Evolutionary conservation across 1,140 invertebrate species (phyloP).

Genomic region (Bombus vancouverensis): DNA sequence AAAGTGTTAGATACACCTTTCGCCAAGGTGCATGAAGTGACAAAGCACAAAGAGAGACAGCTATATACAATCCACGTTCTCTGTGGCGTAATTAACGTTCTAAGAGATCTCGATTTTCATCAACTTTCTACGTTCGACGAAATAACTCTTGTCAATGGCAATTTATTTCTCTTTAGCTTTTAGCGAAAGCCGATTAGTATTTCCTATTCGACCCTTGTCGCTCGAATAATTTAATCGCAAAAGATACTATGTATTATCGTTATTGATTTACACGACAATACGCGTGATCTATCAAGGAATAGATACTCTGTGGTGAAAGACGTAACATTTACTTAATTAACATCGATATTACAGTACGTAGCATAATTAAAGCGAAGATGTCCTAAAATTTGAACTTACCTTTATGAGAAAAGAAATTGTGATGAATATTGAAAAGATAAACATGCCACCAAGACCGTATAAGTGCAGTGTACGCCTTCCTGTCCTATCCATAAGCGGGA

Average conservation of each 20-base stretch:
- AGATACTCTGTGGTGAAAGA: background rate
- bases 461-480: slow-evolving; percentile 97
- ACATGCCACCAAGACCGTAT: slow-evolving; percentile 97
- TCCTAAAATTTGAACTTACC: slow-evolving; percentile 83
- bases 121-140: background rate
- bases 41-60: slow-evolving; percentile 69
- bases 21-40: slow-evolving; percentile 74
- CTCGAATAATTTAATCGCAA: background rate
- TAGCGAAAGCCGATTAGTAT: background rate
- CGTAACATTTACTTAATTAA: background rate
- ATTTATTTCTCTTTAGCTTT: background rate
- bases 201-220: background rate
- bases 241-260: background rate
- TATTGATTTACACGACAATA: background rate
- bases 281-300: background rate
- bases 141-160: background rate
- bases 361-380: background rate
- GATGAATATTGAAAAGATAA: slow-evolving; percentile 98
- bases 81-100: slow-evolving; percentile 46
- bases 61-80: slow-evolving; percentile 72
- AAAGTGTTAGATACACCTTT: slow-evolving; percentile 79
- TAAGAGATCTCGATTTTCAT: background rate
- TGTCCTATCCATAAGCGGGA: slow-evolving; percentile 97
- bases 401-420: slow-evolving; percentile 97
- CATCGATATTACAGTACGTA: slow-evolving; percentile 1